These are phyloP conservation scores for Parasteatoda tepidariorum DNA, from an alignment of 1,140 invertebrate species.

Conservation along the genomic window DNA sequence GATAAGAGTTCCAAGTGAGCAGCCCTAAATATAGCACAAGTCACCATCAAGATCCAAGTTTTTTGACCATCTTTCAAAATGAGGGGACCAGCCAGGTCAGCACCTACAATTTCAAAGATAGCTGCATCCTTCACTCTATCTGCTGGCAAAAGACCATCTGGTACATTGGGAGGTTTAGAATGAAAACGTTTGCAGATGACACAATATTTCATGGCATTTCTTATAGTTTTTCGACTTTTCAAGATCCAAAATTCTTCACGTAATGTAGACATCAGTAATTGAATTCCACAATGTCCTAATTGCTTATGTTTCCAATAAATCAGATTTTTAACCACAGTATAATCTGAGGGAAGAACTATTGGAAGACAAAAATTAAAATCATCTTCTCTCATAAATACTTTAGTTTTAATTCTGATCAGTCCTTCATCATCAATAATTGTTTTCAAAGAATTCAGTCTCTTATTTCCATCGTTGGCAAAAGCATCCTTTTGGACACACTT, in stretches of 20 bases:
- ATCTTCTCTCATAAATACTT: neutral
- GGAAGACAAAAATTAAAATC: neutral
- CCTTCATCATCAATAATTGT: neutral
- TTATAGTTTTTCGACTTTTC: neutral
- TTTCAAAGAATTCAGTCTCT: neutral
- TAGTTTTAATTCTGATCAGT: neutral
- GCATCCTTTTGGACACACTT: neutral
- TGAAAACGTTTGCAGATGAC: neutral
- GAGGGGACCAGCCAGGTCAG: constrained; percentile 13
- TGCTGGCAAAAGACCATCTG: neutral
- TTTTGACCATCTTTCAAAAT: no score
- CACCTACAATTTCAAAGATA: no score
- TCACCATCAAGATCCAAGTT: constrained; percentile 68
- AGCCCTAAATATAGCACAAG: constrained; percentile 68
- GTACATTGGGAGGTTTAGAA: no score
- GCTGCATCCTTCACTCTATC: neutral
- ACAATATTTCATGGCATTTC: neutral
- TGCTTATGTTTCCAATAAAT: neutral
- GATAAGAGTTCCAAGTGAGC: no score
- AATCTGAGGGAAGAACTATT: neutral
- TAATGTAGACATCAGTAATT: neutral
- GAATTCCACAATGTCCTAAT: neutral
- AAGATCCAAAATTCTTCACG: constrained; percentile 24
- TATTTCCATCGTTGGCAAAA: neutral
- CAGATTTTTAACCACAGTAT: neutral